Percentiles rank a stretch among this genome's conserved stretches.
Conservation (phyloP, 2,113 vertebrate species). For the Psilopogon haemacephalus region DNA sequence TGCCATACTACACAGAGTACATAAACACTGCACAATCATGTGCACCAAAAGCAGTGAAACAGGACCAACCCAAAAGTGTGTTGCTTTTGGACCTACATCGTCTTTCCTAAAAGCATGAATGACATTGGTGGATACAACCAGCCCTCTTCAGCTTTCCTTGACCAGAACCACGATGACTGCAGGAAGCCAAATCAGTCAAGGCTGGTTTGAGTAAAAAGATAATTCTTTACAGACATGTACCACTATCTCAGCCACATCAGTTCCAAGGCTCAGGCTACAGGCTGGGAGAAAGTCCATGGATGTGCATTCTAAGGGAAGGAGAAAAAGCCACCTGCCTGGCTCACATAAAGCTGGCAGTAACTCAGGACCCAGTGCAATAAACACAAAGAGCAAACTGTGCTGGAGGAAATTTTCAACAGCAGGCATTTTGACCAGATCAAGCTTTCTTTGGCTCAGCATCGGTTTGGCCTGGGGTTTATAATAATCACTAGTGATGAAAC, state of each 20-base stretch:
- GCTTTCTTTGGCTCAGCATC: not conserved
- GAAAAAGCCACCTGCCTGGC: not conserved
- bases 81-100: rapidly evolving
- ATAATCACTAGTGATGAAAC: not conserved
- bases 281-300: not conserved
- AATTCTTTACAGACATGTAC: not conserved
- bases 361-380: not conserved
- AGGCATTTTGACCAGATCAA: not conserved
- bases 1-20: not conserved
- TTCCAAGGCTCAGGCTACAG: not conserved
- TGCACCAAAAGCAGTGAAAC: not conserved
- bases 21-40: not conserved
- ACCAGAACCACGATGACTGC: rapidly evolving
- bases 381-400: not conserved
- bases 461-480: not conserved
- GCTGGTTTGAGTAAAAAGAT: not conserved
- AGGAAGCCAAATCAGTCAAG: not conserved
- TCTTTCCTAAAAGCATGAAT: not conserved
- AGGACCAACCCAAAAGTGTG: not conserved
- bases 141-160: not conserved
- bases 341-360: not conserved
- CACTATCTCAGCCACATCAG: not conserved
- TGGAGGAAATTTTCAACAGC: not conserved
- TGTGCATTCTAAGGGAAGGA: not conserved
- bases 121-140: not conserved